Evolutionary conservation across 2,888 invertebrate genomes (phyloP), one percentile per base, ranked within the genome.

Genomic region (Lepeophtheirus nordmannii): DNA sequence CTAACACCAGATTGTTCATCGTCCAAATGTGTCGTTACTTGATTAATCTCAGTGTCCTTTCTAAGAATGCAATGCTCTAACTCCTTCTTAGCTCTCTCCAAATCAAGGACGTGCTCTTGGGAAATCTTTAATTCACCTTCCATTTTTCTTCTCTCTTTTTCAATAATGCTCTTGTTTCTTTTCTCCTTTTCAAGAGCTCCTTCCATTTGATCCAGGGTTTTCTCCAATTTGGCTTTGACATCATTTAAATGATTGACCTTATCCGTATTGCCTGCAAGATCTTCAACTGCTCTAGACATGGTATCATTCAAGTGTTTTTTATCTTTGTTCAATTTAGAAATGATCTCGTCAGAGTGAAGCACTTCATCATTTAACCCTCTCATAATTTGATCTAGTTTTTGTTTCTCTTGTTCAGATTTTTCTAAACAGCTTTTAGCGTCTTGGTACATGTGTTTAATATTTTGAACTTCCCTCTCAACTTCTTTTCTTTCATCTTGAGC

Each of bases 191-290:
- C 97, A 73, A 98, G 82, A 68, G 92, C 92, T 79, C 98, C 97
- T 78, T 98, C 97, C 73, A 99, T 83, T 79, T 96, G 94, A 78
- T 98, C 97, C 71, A 98, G 84, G 74, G 93, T 96, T 80, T 93
- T 91, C 80, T 98, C 97, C 77, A 98, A 84, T 81, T 98, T 98
- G 75, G 90, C 86, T 82, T 98, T 98, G 72, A 98, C 92, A 80
- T 98, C 97, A 85, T 91, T 97, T 78, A 97, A 85, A 82, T 98
- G 97, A 82, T 97, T 98, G 77, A 93, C 90, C 82, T 98, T 98
- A 82, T 98, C 97, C 78, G 98, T 97, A 74, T 94, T 91, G 71
- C 93, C 91, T 74, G 78, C 76, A 17, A 78, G 74, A 68, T 77
- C 76, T 68, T 74, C 74, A 23, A 72, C 69, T 14, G 73, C 72